Conservation (phyloP, 2,888 invertebrate genomes). For the Frankliniella fusca region DNA sequence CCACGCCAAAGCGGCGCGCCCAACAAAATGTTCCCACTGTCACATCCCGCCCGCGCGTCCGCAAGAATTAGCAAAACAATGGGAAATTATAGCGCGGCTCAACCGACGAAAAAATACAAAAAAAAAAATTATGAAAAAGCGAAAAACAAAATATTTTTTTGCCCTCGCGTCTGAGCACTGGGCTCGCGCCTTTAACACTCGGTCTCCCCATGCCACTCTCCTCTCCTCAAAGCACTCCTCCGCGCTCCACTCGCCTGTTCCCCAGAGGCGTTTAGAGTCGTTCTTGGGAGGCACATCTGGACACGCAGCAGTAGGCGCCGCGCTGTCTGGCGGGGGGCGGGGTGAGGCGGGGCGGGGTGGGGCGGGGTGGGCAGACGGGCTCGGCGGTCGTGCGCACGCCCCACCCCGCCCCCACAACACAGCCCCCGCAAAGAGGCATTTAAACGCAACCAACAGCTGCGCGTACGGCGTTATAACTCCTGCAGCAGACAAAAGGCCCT, state of each 20-base stretch:
- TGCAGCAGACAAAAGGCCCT: background rate
- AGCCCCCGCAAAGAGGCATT: background rate
- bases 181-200: no score
- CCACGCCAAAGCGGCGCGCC: background rate
- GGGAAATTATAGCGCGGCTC: no score
- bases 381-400: background rate
- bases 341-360: background rate
- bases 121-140: no score
- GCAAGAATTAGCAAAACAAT: no score
- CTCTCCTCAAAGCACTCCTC: no score
- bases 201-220: no score
- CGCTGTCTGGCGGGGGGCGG: background rate
- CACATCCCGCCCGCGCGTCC: no score
- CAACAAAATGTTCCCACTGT: background rate
- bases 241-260: no score
- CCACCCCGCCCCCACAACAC: background rate
- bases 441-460: slow-evolving; percentile 17
- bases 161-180: no score
- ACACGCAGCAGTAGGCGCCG: background rate
- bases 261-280: no score
- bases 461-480: background rate
- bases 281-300: background rate
- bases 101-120: no score
- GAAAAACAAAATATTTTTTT: no score
- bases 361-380: background rate